These are phyloP conservation scores for Lithobates sylvaticus DNA, from an alignment of 2,797 vertebrate genomes.

Conservation along the genomic window DNA sequence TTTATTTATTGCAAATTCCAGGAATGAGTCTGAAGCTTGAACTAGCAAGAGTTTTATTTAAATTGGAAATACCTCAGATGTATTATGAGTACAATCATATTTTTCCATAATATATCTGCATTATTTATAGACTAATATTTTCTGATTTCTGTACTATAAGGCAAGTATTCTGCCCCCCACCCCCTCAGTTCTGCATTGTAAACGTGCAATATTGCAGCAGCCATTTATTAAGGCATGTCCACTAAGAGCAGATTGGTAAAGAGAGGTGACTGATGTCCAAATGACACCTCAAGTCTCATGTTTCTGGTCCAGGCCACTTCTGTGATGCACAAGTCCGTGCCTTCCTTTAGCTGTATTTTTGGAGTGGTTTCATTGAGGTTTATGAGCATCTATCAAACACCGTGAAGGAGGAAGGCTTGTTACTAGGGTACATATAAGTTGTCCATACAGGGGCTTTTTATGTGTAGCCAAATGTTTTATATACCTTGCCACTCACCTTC, in stretches of 20 bases:
- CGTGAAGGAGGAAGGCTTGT: too few relatives aligned
- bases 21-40: slow-evolving; percentile 74
- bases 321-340: not conserved
- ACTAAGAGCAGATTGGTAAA: not conserved
- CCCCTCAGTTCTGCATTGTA: not conserved
- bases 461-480: not conserved
- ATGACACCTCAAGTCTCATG: not conserved
- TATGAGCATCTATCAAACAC: too few relatives aligned
- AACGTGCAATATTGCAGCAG: slow-evolving; percentile 47
- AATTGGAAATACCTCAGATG: slow-evolving; percentile 85
- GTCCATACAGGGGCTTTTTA: not conserved
- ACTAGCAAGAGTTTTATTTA: slow-evolving; percentile 82
- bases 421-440: too few relatives aligned
- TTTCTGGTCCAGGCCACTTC: not conserved
- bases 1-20: slow-evolving; percentile 76
- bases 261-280: not conserved
- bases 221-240: not conserved
- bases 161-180: not conserved
- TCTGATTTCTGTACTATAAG: slow-evolving; percentile 65
- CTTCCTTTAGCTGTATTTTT: too few relatives aligned
- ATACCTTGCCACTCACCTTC: not conserved
- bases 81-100: slow-evolving; percentile 83
- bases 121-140: slow-evolving; percentile 78
- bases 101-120: slow-evolving; percentile 81
- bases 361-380: too few relatives aligned